Percentiles rank a stretch among this genome's conserved stretches.
Evolutionary conservation across 2,797 vertebrate genomes (phyloP).

Genomic region (Champsocephalus esox): DNA sequence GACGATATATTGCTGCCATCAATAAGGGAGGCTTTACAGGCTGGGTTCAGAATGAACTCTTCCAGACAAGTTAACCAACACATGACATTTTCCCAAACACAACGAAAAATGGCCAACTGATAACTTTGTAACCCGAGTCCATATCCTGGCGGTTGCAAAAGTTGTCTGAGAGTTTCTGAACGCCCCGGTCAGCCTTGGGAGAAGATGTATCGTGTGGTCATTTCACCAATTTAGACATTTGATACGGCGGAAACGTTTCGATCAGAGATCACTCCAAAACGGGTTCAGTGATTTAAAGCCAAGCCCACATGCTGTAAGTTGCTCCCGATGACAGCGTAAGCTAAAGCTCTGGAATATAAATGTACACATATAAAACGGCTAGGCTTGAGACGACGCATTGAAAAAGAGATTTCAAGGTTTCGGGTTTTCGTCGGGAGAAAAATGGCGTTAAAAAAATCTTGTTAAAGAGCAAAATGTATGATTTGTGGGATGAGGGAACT

Average conservation of each 20-base stretch:
- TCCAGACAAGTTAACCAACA: conserved; percentile 32
- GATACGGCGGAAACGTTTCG: conserved; percentile 36
- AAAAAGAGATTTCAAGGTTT: conserved; percentile 44
- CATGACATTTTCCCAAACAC: conserved; percentile 13
- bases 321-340: conserved; percentile 19
- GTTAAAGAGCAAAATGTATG: conserved; percentile 58
- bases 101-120: conserved; percentile 14
- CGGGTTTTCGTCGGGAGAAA: conserved; percentile 54
- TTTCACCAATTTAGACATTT: conserved; percentile 37
- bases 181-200: conserved; percentile 17
- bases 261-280: conserved; percentile 40
- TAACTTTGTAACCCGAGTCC: conserved; percentile 44
- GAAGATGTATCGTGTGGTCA: conserved; percentile 35
- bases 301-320: neutral
- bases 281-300: conserved; percentile 23
- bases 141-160: conserved; percentile 44
- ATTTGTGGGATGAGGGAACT: conserved; percentile 44
- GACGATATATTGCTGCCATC: neutral
- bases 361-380: conserved; percentile 40
- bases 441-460: conserved; percentile 32
- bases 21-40: too few relatives aligned
- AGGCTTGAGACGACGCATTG: conserved; percentile 23
- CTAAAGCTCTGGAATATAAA: conserved; percentile 43
- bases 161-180: conserved; percentile 35
- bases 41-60: neutral